Evolutionary conservation across 2,888 invertebrate genomes (phyloP), one percentile per base, ranked within the genome.

Genomic region (Neoitamus cyanurus): DNA sequence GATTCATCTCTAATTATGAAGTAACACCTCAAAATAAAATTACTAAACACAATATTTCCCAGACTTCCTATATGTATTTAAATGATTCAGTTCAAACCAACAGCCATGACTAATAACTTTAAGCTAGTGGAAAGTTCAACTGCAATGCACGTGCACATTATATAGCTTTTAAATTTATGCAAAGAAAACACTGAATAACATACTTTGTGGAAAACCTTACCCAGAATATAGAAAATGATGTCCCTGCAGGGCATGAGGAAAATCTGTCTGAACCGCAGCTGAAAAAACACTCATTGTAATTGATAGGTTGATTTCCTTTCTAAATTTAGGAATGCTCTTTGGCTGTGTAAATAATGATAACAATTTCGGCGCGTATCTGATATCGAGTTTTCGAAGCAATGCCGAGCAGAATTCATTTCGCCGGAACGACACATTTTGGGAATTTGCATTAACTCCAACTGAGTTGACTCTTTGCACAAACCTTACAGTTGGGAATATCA

Each of bases 341-440:
- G 20, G 13, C 78, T 78, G 15, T 46, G 31, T 48, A 78, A 78
- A 78, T 78, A 78, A 48, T 15, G 78, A 78, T 78, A 78, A 78
- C 78, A 78, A 31, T 46, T 78, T 78, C 48, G 15, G 48, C 48
- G 48, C n/a, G 31, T 6, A 31, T 31, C 46, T 48, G 48, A 48
- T 31, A 78, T 31, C 15, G 28, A 48, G 46, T 13, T 48, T 78
- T 30, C 31, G 13, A 11, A 13, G 28, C 13, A 15, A n/a, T 13
- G 31, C 13, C n/a, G 15, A 58, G n/a, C 31, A 31, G 15, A 78
- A 78, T 30, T 78, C 48, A 78, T 48, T 78, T 78, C n/a, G 31
- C 30, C 30, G 13, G 30, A 78, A 78, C 34, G 48, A 78, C 48
- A 78, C 78, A 48, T 78, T 78, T 78, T 30, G 48, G 48, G 30